Evolutionary conservation across 2,113 vertebrate species (phyloP).

Genomic region (Neomonachus schauinslandi): DNA sequence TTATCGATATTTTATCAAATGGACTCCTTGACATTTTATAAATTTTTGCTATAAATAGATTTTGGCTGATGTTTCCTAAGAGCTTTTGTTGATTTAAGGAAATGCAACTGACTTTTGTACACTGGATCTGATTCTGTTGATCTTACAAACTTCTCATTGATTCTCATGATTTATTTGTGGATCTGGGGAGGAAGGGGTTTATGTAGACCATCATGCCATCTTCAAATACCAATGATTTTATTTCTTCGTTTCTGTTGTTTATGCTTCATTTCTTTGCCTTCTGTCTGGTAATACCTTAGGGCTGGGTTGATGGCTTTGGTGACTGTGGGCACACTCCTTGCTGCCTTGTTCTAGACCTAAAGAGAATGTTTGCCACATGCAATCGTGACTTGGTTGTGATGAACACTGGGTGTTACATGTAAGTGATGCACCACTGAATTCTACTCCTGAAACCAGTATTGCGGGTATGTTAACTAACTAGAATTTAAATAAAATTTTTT

Average conservation of each 20-base stretch:
- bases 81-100: neutral
- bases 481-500: neutral
- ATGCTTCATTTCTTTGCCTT: neutral
- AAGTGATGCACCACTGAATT: neutral
- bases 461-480: neutral
- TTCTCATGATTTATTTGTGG: neutral
- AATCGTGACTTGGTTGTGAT: neutral
- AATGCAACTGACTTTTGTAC: neutral
- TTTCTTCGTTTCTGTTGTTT: neutral
- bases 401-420: neutral
- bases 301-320: fast-evolving
- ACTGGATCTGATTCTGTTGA: neutral
- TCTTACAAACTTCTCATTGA: neutral
- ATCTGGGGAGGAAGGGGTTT: neutral
- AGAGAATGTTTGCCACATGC: neutral
- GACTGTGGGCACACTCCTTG: fast-evolving
- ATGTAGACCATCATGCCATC: neutral
- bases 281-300: fast-evolving
- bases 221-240: neutral
- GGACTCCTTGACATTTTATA: neutral
- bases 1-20: neutral
- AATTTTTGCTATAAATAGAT: neutral
- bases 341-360: neutral
- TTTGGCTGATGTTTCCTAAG: neutral
- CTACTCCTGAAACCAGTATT: neutral